Evolutionary conservation across 2,113 vertebrate species (phyloP).

Genomic region (Corythaixoides concolor): DNA sequence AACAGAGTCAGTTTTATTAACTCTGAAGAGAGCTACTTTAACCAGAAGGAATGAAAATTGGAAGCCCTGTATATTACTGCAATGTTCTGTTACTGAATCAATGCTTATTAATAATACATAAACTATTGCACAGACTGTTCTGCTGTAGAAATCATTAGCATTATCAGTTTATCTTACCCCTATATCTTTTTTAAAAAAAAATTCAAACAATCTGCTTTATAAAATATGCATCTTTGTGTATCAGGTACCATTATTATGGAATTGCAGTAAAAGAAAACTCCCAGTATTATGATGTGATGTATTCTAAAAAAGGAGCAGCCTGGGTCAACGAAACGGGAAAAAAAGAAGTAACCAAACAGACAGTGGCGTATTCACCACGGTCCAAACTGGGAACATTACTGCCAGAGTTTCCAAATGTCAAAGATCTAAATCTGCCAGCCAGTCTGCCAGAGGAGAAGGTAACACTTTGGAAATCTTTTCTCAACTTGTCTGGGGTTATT

Average conservation of each 20-base stretch:
- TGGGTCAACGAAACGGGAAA: slow-evolving; percentile 99
- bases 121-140: background rate
- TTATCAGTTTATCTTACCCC: background rate
- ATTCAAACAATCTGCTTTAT: background rate
- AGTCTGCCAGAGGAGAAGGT: slow-evolving; percentile 99
- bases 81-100: slow-evolving; percentile 7
- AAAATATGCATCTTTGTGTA: slow-evolving; percentile 11
- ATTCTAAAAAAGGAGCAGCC: slow-evolving; percentile 98
- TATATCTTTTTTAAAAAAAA: background rate
- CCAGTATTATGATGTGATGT: slow-evolving; percentile 99
- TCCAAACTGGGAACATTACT: slow-evolving; percentile 98
- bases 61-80: background rate
- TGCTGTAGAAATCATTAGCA: background rate
- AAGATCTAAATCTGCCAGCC: slow-evolving; percentile 98
- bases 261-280: slow-evolving; percentile 98
- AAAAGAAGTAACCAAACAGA: slow-evolving; percentile 99
- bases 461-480: slow-evolving; percentile 76
- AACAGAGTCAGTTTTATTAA: slow-evolving; percentile 35
- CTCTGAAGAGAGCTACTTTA: slow-evolving; percentile 58
- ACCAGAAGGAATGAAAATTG: slow-evolving; percentile 32
- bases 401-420: slow-evolving; percentile 99
- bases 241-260: slow-evolving; percentile 99
- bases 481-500: background rate
- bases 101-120: background rate
- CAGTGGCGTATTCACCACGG: slow-evolving; percentile 98